phyloP scores from a whole-genome alignment of 1,140 invertebrate genomes.

The Pseudobourletiella spinata region DNA sequence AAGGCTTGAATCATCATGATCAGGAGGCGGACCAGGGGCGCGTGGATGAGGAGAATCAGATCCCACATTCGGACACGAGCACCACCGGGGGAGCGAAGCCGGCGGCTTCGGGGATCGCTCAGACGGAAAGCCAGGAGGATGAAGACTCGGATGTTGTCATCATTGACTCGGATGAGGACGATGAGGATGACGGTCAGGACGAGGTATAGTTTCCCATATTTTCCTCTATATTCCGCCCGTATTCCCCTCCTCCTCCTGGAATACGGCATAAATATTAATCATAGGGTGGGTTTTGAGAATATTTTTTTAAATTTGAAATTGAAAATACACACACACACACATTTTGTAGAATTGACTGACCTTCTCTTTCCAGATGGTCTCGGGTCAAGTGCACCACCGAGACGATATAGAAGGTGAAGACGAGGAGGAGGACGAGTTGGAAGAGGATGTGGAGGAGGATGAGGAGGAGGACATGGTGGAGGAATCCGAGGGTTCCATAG shows the following conservation, averaged over 20 bases:
- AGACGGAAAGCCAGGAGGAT: slow-evolving; percentile 22
- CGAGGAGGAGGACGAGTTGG: slow-evolving; percentile 36
- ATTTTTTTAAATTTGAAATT: too few species aligned
- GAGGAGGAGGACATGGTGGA: slow-evolving; percentile 37
- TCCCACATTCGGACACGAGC: slow-evolving; percentile 32
- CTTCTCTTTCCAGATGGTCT: slow-evolving; percentile 32
- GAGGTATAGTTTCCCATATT: too few species aligned
- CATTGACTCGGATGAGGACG: slow-evolving; percentile 38
- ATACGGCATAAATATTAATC: too few species aligned
- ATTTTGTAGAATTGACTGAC: not conserved
- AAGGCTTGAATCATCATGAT: slow-evolving; percentile 38
- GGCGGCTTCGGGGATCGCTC: not conserved
- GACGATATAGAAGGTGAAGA: slow-evolving; percentile 34
- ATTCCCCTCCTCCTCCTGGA: too few species aligned
- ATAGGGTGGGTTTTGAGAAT: too few species aligned
- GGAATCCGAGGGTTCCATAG: slow-evolving; percentile 21
- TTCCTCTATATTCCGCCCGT: too few species aligned
- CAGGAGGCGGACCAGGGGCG: slow-evolving; percentile 48
- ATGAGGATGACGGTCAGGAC: slow-evolving; percentile 25
- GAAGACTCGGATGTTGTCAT: slow-evolving; percentile 37
- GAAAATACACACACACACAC: too few species aligned
- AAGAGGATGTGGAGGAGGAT: slow-evolving; percentile 29
- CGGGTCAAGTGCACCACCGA: slow-evolving; percentile 12
- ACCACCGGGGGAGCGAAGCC: slow-evolving; percentile 25
- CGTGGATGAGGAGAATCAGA: slow-evolving; percentile 32